Base-by-base conservation (phyloP, 2,797 vertebrate species). In the Urosaurus nigricauda region DNA sequence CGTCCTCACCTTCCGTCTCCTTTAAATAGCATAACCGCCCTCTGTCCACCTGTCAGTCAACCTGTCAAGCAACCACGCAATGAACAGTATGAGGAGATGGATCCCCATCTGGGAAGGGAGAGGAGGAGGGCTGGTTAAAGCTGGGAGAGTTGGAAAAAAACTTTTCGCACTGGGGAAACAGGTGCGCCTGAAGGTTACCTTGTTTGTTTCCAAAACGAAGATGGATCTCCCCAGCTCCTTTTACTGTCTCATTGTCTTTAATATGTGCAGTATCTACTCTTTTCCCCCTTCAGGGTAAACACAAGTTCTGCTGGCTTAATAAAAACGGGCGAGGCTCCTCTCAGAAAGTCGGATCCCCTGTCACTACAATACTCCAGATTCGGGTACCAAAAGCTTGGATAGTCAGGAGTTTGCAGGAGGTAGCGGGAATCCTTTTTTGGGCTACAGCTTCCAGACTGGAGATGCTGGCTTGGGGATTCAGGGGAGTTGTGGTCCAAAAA, bases 261-360 rank as follows among this genome's bases (percentile, higher is more conserved):
- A 91, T 90, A 94, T 89, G n/a, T 95, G 95, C 96, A 96, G 96
- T 96, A 95, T 97, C 96, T 94, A 43, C 92, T 96, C 95, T 96
- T 96, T 94, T n/a, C 7, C 58, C 53, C 56, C 84, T 58, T 56
- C 37, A 70, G 94, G 94, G 94, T 94, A 94, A 97, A 94, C 96
- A 96, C 95, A 95, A 95, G 96, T 94, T 86, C 92, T 70, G 8
- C 78, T 84, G 88, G 79, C 93, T 88, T 89, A 77, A 71, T 65
- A 89, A 70, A 35, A 63, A 63, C 13, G 26, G 37, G 24, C 26
- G 7, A 16, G 68, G 13, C 32, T 71, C 26, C 3, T 71, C 29
- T n/a, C 79, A 26, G 17, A 32, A 32, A 65, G 40, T 16, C 12
- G 11, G 65, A 32, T 68, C 65, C 63, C 26, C 21, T 65, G 24